A percentile compares a stretch with the other conserved stretches of the same genome.
Evolutionary conservation across 2,888 invertebrate genomes (phyloP).

Genomic region (Pyralis farinalis): DNA sequence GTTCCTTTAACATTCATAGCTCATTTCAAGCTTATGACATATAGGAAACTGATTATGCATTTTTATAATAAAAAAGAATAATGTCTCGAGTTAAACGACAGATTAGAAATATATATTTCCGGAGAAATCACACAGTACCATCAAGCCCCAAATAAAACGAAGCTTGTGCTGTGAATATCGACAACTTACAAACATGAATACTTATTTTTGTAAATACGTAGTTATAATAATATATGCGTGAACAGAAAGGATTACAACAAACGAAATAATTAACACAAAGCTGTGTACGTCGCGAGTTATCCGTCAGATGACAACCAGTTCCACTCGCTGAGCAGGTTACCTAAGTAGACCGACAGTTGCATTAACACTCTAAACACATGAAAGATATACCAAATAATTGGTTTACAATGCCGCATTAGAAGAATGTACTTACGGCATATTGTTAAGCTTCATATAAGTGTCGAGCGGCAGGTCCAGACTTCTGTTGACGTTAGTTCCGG

Average conservation of each 20-base stretch:
- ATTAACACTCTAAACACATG: slow-evolving; percentile 30
- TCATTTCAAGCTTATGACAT: too few relatives aligned
- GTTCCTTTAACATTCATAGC: too few relatives aligned
- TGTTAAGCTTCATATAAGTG: slow-evolving; percentile 69
- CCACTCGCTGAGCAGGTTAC: slow-evolving; percentile 45
- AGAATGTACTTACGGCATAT: slow-evolving; percentile 67
- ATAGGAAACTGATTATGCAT: too few relatives aligned
- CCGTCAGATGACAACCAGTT: slow-evolving; percentile 54
- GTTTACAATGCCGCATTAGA: slow-evolving; percentile 5
- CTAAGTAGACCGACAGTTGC: slow-evolving; percentile 51
- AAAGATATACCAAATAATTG: slow-evolving; percentile 9
- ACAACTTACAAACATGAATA: too few relatives aligned
- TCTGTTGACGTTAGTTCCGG: slow-evolving; percentile 55
- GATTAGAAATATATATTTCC: too few relatives aligned
- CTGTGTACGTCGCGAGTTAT: slow-evolving; percentile 36
- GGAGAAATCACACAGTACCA: too few relatives aligned
- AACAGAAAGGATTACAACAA: slow-evolving; percentile 29
- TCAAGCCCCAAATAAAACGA: too few relatives aligned
- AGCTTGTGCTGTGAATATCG: too few relatives aligned
- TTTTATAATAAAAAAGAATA: too few relatives aligned
- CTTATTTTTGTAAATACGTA: too few relatives aligned
- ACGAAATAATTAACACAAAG: slow-evolving; percentile 48
- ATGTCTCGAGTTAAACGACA: too few relatives aligned
- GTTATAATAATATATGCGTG: slow-evolving; percentile 19
- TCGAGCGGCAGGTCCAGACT: slow-evolving; percentile 54